Conservation (phyloP, 2,113 vertebrate genomes). For the Lichenostomus cassidix region DNA sequence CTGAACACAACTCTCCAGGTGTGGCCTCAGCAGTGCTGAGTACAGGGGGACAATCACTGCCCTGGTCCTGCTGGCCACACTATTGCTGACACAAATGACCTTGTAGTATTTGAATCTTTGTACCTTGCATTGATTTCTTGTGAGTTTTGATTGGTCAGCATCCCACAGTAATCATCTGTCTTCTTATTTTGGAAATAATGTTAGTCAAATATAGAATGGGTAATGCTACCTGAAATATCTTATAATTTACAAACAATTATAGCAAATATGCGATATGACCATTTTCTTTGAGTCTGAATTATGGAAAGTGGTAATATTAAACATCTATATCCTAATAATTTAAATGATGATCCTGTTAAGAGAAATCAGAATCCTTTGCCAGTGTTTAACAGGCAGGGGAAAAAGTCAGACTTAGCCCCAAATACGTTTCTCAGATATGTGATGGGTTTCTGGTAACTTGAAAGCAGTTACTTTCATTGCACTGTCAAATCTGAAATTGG, state of each 20-base stretch:
- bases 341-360: not conserved
- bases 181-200: constrained; percentile 2
- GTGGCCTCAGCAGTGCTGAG: accelerated
- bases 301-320: not conserved
- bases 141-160: constrained; percentile 50
- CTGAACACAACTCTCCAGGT: not conserved
- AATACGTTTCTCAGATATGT: not conserved
- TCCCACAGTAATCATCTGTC: not conserved
- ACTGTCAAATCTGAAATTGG: not conserved
- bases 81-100: not conserved
- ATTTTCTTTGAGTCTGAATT: not conserved
- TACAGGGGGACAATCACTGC: accelerated
- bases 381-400: not conserved
- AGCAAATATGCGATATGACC: not conserved
- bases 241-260: not conserved
- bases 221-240: not conserved
- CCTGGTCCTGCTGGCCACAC: not conserved
- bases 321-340: not conserved
- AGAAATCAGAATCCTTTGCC: not conserved
- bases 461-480: not conserved
- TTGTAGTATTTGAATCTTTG: constrained; percentile 28
- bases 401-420: not conserved
- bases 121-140: constrained; percentile 40
- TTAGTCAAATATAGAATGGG: constrained; percentile 27
- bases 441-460: not conserved